These are phyloP conservation scores for Drosophila engyochracea DNA, from an alignment of 2,888 invertebrate genomes.

Conservation along the genomic window DNA sequence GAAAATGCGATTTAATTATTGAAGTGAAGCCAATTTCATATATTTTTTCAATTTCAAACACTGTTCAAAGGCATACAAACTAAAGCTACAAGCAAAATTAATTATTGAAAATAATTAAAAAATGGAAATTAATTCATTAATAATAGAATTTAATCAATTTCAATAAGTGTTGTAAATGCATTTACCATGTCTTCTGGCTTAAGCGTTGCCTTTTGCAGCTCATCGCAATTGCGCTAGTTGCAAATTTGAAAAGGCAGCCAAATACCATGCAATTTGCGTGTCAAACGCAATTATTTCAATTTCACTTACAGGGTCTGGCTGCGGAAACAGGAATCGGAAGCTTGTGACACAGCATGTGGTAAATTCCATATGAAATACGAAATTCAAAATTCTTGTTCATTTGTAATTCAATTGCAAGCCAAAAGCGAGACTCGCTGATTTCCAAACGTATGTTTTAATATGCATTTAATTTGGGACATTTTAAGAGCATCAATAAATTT, in stretches of 20 bases:
- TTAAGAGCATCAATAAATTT: constrained; percentile 10
- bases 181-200: not conserved
- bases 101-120: constrained; percentile 3
- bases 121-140: not conserved
- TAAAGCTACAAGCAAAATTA: not conserved
- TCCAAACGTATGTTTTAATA: constrained; percentile 32
- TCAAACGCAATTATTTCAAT: constrained; percentile 51
- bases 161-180: not conserved
- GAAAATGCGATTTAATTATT: not conserved
- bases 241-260: constrained; percentile 7
- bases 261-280: constrained; percentile 15
- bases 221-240: constrained; percentile 8
- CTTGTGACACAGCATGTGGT: constrained; percentile 36
- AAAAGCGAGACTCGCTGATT: not conserved
- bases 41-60: no score
- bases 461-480: constrained; percentile 31
- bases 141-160: not conserved
- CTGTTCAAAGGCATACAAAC: no score
- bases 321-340: constrained; percentile 53
- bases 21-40: not conserved
- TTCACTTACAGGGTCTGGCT: constrained; percentile 1
- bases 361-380: constrained; percentile 42
- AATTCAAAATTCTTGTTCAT: not conserved
- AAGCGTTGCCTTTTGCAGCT: not conserved
- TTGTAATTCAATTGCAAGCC: constrained; percentile 7